phyloP scores from a whole-genome alignment of 2,888 invertebrate species.

The Drosophila prolongata region DNA sequence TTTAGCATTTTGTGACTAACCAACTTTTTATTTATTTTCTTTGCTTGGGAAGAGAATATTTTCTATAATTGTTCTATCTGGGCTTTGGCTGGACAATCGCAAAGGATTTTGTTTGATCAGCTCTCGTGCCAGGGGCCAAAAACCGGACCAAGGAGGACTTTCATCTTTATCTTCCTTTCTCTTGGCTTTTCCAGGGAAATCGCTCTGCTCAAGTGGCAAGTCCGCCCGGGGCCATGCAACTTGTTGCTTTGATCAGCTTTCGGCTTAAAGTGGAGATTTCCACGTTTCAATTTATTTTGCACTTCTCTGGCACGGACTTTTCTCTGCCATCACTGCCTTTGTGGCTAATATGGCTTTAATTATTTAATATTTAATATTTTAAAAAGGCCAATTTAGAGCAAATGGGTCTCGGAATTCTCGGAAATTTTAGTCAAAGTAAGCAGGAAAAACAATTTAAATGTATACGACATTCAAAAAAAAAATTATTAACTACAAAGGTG shows the following conservation, averaged over 20 bases:
- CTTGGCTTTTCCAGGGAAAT: slow-evolving; percentile 24
- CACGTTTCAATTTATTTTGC: slow-evolving; percentile 17
- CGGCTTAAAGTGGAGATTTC: slow-evolving; percentile 8
- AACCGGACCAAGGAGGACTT: slow-evolving; percentile 10
- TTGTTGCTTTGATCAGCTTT: slow-evolving; percentile 43
- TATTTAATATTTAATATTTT: too few relatives aligned
- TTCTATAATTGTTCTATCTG: slow-evolving; percentile 11
- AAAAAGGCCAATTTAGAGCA: not conserved
- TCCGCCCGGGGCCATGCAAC: slow-evolving; percentile 14
- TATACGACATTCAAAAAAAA: not conserved
- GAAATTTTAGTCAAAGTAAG: not conserved
- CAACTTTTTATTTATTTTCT: not conserved
- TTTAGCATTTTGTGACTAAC: not conserved
- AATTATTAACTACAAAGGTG: too few relatives aligned
- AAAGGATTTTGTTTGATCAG: slow-evolving; percentile 41
- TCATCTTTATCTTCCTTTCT: slow-evolving; percentile 17
- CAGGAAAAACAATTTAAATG: not conserved
- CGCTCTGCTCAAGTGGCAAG: slow-evolving; percentile 31
- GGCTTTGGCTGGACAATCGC: slow-evolving; percentile 5
- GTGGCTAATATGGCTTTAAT: slow-evolving; percentile 5
- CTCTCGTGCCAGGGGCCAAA: slow-evolving; percentile 31
- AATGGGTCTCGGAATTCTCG: not conserved
- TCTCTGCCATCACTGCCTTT: slow-evolving; percentile 5
- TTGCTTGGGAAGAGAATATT: not conserved
- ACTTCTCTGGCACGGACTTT: slow-evolving; percentile 6